Evolutionary conservation across 2,113 vertebrate genomes (phyloP), one percentile per base, ranked within the genome.

Genomic region (Lipotes vexillifer): DNA sequence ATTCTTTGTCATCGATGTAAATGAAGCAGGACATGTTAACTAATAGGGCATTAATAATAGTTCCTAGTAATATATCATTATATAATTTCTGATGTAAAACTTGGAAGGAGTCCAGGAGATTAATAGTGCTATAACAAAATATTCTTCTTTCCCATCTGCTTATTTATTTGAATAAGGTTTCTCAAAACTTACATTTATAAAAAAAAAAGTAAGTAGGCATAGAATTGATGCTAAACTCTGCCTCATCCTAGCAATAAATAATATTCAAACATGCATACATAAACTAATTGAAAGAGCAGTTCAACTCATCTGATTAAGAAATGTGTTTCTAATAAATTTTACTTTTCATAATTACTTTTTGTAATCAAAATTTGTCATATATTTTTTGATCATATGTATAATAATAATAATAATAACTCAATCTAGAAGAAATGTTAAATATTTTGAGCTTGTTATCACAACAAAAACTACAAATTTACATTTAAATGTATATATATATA

Each of bases 301-400:
- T 92, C 44, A 5, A 94, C 2, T 13, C 69, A 36, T 78, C 49
- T 91, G 69, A 78, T 49, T 88, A 77, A 49, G 55, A 86, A 88
- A 83, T 46, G 36, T 44, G 85, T 69, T 91, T 93, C 44, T 75
- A 95, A 65, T 29, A 96, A 84, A 85, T 38, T 63, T 86, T 86
- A 83, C 18, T 72, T 83, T 94, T 72, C 71, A 84, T 72, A 91
- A 38, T 92, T 96, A 74, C 1, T 63, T 84, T 55, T 55, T 20
- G 18, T 55, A 55, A 68, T 66, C 5, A 59, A 74, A 80, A 95
- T 57, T 49, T 36, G 31, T 57, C n/a, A 77, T 29, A 69, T 82
- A 52, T 69, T 15, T 88, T 75, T 85, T 71, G 17, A 74, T 78
- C 20, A 88, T 81, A 18, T 46, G 14, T 61, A 13, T 49, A 92